Conservation (phyloP, 1,140 invertebrate species). For the Leptinotarsa undecemlineata region DNA sequence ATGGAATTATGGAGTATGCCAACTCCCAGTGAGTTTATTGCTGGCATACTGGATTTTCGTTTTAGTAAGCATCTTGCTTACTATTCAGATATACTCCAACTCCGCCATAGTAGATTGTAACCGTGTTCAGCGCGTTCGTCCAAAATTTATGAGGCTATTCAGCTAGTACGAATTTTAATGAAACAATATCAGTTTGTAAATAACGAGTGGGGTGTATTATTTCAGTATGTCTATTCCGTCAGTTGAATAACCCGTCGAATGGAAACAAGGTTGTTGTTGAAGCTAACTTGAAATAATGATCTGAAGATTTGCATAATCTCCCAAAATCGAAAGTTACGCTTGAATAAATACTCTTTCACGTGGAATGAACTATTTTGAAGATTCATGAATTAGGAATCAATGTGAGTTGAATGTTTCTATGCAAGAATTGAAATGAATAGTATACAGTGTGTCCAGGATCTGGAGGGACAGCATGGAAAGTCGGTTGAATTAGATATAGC, state of each 20-base stretch:
- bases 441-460: too few relatives aligned
- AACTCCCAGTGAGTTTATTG: neutral
- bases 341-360: too few relatives aligned
- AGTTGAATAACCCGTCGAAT: neutral
- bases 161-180: constrained; percentile 6
- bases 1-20: neutral
- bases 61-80: neutral
- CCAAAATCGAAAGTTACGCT: too few relatives aligned
- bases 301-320: neutral
- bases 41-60: neutral
- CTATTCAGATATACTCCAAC: neutral
- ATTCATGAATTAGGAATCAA: too few relatives aligned
- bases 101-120: neutral
- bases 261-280: neutral
- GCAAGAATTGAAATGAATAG: too few relatives aligned
- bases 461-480: too few relatives aligned
- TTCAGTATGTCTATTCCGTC: neutral
- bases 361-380: too few relatives aligned
- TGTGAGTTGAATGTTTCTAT: too few relatives aligned
- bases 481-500: too few relatives aligned
- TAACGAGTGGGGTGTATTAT: neutral
- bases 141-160: neutral
- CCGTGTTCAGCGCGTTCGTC: neutral
- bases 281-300: neutral
- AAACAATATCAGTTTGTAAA: constrained; percentile 1